These are phyloP conservation scores for Barypeithes pellucidus DNA, from an alignment of 2,888 invertebrate genomes.

Conservation along the genomic window DNA sequence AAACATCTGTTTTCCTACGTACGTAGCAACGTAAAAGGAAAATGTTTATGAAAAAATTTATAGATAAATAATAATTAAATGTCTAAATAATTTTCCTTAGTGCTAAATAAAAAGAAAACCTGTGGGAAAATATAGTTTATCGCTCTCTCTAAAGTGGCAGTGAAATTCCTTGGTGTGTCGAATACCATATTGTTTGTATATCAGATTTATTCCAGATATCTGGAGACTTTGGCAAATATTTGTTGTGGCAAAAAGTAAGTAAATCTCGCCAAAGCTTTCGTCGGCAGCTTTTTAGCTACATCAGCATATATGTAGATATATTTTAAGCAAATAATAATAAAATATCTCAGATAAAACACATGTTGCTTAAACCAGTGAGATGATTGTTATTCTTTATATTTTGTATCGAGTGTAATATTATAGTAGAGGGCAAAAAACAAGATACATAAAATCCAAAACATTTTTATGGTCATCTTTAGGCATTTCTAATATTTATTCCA, in stretches of 20 bases:
- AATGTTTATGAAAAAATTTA: slow-evolving; percentile 1
- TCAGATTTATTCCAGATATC: slow-evolving; percentile 5
- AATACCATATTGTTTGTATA: slow-evolving; percentile 24
- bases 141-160: not conserved
- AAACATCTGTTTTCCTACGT: slow-evolving; percentile 45
- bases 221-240: slow-evolving; percentile 9
- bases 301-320: no score
- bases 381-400: no score
- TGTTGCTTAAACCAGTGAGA: not conserved
- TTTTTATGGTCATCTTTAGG: no score
- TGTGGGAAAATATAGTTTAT: not conserved
- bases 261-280: not conserved
- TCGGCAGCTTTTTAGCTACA: no score
- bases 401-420: no score
- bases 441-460: no score
- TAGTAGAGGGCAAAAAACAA: no score
- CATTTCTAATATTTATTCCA: slow-evolving; percentile 14
- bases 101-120: not conserved
- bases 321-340: not conserved
- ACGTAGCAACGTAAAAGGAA: slow-evolving; percentile 15
- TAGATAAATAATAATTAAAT: not conserved
- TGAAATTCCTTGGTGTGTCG: slow-evolving; percentile 9
- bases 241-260: not conserved
- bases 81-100: not conserved
- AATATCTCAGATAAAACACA: not conserved